Base-by-base conservation (phyloP, 2,888 invertebrate species). In the Xylota sylvarum region DNA sequence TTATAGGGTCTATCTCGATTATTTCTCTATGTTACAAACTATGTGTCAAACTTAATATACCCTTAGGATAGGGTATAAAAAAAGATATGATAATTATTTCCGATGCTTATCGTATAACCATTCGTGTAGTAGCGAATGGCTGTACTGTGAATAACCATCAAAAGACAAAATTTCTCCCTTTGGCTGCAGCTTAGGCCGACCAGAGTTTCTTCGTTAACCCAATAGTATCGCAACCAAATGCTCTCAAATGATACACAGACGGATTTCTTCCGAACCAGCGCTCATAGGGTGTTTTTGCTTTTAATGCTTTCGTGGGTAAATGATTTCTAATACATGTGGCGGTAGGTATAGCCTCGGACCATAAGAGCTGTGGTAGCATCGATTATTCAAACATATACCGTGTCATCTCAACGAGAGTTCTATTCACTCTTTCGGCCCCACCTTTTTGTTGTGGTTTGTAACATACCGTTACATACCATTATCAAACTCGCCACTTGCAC, bases 401-500 rank as follows among this genome's bases (percentile, higher is more conserved):
- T 4, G 87, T 83, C 84, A 88, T 89, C 35, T 88, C 89, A 0
- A 89, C 73, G 2, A 88, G 52, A 5, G 87, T 88, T 23, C 88
- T 56, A 37, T 89, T 88, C 19, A 80, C 81, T 32, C 88, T 78
- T 46, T 89, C 88, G 5, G 88, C 88, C 5, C 88, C 67, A 14
- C 88, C 88, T 48, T 89, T 89, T 73, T 88, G 86, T 50, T 89
- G 86, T 0, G 88, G 88, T 10, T 86, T 88, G 43, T 88, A 88
- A 40, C 69, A 52, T 9, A 69, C 70, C 9, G 52, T 77, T n/a
- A 72, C 73, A 79, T 52, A 88, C 19, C n/a, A n/a, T 9, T 56
- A 5, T 74, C 48, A 80, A 89, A 88, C 27, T 88, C 40, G 12
- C 23, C 67, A 65, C 30, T 78, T 5, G 14, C 17, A 64, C 77